Evolutionary conservation across 2,113 vertebrate species (phyloP).

Genomic region (Sorex fumeus): DNA sequence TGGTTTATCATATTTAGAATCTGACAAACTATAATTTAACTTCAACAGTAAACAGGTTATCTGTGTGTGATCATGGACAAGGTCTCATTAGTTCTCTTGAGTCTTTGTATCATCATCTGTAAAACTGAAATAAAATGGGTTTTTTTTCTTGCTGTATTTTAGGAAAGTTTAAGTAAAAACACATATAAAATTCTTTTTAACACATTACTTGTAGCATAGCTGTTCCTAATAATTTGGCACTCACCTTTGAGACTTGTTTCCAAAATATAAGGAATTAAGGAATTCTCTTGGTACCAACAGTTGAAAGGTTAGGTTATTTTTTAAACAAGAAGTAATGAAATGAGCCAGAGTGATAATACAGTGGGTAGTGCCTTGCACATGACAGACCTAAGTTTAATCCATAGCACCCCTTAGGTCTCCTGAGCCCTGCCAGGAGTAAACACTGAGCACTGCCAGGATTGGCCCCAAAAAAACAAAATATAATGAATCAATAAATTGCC

Average conservation of each 20-base stretch:
- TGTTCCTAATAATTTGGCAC: not conserved
- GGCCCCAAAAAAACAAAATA: too few species aligned
- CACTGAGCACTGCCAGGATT: too few species aligned
- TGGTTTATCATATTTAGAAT: constrained; percentile 27
- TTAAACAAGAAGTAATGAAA: constrained; percentile 39
- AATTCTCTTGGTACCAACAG: constrained; percentile 34
- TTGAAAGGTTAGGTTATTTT: constrained; percentile 62
- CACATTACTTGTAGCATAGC: not conserved
- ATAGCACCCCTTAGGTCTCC: too few species aligned
- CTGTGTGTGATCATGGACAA: not conserved
- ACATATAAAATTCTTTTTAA: constrained; percentile 51
- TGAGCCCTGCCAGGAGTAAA: too few species aligned
- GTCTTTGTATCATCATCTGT: not conserved
- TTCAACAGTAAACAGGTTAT: constrained; percentile 10
- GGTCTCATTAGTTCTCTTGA: not conserved
- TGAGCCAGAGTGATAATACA: not conserved
- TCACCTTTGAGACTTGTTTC: constrained; percentile 32
- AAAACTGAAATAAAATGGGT: not conserved
- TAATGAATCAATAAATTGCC: not conserved
- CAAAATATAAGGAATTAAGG: not conserved
- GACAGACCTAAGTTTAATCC: too few species aligned
- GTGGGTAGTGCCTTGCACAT: too few species aligned
- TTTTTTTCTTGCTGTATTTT: constrained; percentile 47
- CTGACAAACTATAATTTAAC: not conserved
- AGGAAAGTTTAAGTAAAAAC: constrained; percentile 56